Evolutionary conservation across 2,888 invertebrate species (phyloP).

Genomic region (Drosophila subquinaria): DNA sequence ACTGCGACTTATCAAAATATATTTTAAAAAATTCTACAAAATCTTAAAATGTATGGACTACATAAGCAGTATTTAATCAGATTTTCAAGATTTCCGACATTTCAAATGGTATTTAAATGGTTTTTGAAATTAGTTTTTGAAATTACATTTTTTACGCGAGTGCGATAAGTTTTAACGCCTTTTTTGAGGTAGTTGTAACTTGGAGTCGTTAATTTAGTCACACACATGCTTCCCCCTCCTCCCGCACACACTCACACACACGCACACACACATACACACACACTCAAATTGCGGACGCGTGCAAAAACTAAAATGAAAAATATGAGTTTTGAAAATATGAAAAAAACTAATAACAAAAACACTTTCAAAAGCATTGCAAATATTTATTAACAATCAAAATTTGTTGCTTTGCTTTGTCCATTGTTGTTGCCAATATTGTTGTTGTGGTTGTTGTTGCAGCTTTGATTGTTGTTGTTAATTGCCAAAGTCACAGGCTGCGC

Average conservation of each 20-base stretch:
- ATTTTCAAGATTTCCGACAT: conserved; percentile 2
- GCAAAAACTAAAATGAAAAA: conserved; percentile 33
- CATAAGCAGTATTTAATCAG: too few relatives aligned
- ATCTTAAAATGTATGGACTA: not conserved
- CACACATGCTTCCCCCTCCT: not conserved
- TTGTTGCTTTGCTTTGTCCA: conserved; percentile 30
- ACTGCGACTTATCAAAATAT: too few relatives aligned
- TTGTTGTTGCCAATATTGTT: conserved; percentile 21
- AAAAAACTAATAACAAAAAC: conserved; percentile 15
- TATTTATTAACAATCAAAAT: conserved; percentile 48
- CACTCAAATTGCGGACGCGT: conserved; percentile 29
- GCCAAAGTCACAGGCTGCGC: conserved; percentile 33
- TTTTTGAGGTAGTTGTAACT: not conserved
- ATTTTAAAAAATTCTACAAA: not conserved
- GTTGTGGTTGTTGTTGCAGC: conserved; percentile 1
- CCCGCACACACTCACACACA: not conserved
- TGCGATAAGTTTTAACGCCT: not conserved
- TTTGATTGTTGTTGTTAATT: conserved; percentile 24
- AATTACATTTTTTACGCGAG: not conserved
- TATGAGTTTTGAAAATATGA: conserved; percentile 1
- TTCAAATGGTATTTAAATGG: not conserved
- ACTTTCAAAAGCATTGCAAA: conserved; percentile 60
- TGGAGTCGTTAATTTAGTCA: conserved; percentile 21
- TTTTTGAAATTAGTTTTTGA: not conserved
- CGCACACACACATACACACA: conserved; percentile 4